Evolutionary conservation across 2,797 vertebrate species (phyloP), one percentile per base, ranked within the genome.

Genomic region (Schizothorax lantsangensis): DNA sequence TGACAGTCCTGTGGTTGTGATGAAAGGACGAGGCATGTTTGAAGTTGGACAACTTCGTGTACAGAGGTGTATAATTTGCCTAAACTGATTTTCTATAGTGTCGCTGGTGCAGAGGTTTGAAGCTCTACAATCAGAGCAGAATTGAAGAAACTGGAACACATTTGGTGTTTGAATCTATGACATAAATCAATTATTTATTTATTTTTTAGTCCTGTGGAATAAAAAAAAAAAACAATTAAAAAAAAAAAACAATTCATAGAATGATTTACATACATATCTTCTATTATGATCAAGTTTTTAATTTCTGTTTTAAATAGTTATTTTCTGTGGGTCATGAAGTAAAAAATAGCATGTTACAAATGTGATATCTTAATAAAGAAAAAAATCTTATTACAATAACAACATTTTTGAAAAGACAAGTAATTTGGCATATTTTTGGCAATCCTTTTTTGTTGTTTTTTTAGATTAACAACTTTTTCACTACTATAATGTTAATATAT

Each of bases 1-100:
- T 85, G 77, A 62, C 68, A 80, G 52, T 64, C 74, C 64, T 87
- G 79, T 33, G 74, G 79, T 68, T 49, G 52, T 43, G 89, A 89
- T 91, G 71, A 91, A 91, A 88, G 84, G 84, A 10, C 4, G 4
- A 43, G 79, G 59, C 45, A 73, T 26, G 88, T 90, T 90, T 90
- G 89, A 90, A 90, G 88, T 87, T 14, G 59, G 59, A 43, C 72
- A 62, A 6, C 4, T 59, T 83, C 26, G 12, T 71, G 86, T 49
- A 73, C 21, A 17, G 52, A 19, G 73, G 82, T 83, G 72, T 89
- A 66, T 88, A 80, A 86, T 89, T 89, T 82, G 59, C 59, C 57
- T 79, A 26, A 80, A 82, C 84, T 47, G 83, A 79, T 85, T 87
- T 77, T 43, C 79, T 83, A 15, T n/a, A 38, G 57, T 64, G 45